Conservation (phyloP, 2,888 invertebrate genomes). For the Drosophila vallismaia region DNA sequence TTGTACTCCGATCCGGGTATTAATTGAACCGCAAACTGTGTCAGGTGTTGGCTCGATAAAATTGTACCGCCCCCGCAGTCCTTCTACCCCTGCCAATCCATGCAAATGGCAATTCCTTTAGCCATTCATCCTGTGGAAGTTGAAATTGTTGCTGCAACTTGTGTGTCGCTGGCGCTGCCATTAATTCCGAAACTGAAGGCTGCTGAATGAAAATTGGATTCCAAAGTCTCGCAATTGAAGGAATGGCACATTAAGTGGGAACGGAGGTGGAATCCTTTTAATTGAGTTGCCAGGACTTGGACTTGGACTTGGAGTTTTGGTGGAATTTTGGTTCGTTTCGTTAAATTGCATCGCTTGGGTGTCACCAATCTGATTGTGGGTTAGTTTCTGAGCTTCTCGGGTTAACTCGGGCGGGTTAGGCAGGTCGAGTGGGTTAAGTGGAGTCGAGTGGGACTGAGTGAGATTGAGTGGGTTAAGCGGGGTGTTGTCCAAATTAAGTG, state of each 20-base stretch:
- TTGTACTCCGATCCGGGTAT: slow-evolving; percentile 5
- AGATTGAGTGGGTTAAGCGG: background rate
- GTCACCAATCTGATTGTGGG: slow-evolving; percentile 9
- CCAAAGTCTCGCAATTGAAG: background rate
- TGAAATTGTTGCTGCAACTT: slow-evolving; percentile 36
- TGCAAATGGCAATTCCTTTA: slow-evolving; percentile 44
- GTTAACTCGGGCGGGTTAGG: slow-evolving; percentile 4
- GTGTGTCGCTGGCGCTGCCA: slow-evolving; percentile 17
- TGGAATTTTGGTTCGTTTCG: background rate
- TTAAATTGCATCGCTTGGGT: slow-evolving; percentile 14
- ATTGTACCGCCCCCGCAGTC: slow-evolving; percentile 1
- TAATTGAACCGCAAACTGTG: slow-evolving; percentile 31
- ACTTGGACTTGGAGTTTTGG: slow-evolving; percentile 1
- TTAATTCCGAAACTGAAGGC: slow-evolving; percentile 24
- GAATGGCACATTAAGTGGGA: background rate
- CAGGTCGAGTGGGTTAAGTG: slow-evolving; percentile 2
- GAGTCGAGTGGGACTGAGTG: background rate
- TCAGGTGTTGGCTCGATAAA: slow-evolving; percentile 24
- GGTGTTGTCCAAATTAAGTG: slow-evolving; percentile 4
- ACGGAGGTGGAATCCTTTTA: slow-evolving; percentile 19
- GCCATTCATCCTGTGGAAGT: slow-evolving; percentile 37
- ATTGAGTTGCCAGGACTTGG: slow-evolving; percentile 25
- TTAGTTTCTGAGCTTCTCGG: slow-evolving; percentile 8
- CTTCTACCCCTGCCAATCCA: background rate
- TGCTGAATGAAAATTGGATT: slow-evolving; percentile 6